phyloP scores from a whole-genome alignment of 2,888 invertebrate genomes.

The Rhamphomyia laevipes region DNA sequence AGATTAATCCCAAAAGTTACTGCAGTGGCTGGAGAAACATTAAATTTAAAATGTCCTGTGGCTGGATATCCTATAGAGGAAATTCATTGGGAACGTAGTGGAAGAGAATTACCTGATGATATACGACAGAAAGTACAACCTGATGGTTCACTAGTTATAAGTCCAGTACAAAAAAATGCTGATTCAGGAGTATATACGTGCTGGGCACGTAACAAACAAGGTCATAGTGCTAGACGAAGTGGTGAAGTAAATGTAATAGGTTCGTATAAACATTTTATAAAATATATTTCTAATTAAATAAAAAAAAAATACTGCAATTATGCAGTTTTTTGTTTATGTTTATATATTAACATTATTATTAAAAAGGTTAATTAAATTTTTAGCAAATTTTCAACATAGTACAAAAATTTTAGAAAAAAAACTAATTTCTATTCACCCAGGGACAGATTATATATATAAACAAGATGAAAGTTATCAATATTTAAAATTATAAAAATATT shows the following conservation, averaged over 20 bases:
- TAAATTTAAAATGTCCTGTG: slow-evolving; percentile 66
- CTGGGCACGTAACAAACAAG: slow-evolving; percentile 65
- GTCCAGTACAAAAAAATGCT: slow-evolving; percentile 59
- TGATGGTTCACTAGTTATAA: slow-evolving; percentile 64
- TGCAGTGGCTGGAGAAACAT: slow-evolving; percentile 64
- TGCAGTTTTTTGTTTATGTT: too few relatives aligned
- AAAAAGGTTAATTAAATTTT: too few relatives aligned
- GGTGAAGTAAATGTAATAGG: slow-evolving; percentile 68
- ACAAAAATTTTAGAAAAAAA: too few relatives aligned
- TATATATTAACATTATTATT: too few relatives aligned
- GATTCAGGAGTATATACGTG: slow-evolving; percentile 73
- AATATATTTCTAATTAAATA: too few relatives aligned
- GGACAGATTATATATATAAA: too few relatives aligned
- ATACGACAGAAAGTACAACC: slow-evolving; percentile 61
- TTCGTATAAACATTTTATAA: slow-evolving; percentile 37
- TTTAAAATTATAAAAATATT: too few relatives aligned
- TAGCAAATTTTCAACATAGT: too few relatives aligned
- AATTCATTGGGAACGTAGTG: slow-evolving; percentile 67
- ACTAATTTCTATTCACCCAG: too few relatives aligned
- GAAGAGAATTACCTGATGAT: slow-evolving; percentile 64
- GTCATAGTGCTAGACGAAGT: slow-evolving; percentile 58
- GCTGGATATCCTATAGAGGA: slow-evolving; percentile 72
- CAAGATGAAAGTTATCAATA: too few relatives aligned
- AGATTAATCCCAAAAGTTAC: slow-evolving; percentile 69
- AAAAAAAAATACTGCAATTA: too few relatives aligned